Evolutionary conservation across 2,797 vertebrate genomes (phyloP).

Genomic region (Silurus aristotelis): DNA sequence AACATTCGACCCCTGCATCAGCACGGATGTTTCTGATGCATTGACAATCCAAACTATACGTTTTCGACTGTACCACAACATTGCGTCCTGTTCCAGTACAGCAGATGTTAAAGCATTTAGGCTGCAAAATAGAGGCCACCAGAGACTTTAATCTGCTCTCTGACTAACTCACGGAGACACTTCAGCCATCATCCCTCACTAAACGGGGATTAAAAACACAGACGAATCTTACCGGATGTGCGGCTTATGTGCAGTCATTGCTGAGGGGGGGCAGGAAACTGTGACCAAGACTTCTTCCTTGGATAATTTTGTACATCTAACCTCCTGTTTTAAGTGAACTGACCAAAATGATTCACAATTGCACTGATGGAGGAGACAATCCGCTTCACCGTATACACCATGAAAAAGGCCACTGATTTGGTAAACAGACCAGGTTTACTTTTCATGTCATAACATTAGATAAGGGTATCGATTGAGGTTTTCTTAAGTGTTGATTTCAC

Average conservation of each 20-base stretch:
- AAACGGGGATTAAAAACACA: slow-evolving; percentile 47
- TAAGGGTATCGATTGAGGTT: neutral
- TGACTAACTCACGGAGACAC: slow-evolving; percentile 31
- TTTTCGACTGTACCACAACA: neutral
- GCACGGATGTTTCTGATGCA: neutral
- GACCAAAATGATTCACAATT: neutral
- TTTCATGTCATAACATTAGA: neutral
- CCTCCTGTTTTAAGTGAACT: neutral
- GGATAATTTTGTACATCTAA: neutral
- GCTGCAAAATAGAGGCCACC: slow-evolving; percentile 32
- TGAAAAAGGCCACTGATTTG: neutral
- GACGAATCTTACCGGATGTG: slow-evolving; percentile 30
- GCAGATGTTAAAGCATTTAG: slow-evolving; percentile 36
- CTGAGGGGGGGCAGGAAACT: slow-evolving; percentile 3
- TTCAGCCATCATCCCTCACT: slow-evolving; percentile 41
- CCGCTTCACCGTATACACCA: neutral
- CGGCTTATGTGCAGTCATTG: slow-evolving; percentile 11
- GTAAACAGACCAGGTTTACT: neutral
- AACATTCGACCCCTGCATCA: no score
- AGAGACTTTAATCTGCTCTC: slow-evolving; percentile 47
- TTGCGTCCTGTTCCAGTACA: slow-evolving; percentile 18
- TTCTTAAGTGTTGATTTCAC: neutral
- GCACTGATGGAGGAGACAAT: neutral
- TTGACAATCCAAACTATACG: slow-evolving; percentile 2
- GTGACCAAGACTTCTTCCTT: slow-evolving; percentile 18